Conservation (phyloP, 2,888 invertebrate genomes). For the Prenolepis imparis region DNA sequence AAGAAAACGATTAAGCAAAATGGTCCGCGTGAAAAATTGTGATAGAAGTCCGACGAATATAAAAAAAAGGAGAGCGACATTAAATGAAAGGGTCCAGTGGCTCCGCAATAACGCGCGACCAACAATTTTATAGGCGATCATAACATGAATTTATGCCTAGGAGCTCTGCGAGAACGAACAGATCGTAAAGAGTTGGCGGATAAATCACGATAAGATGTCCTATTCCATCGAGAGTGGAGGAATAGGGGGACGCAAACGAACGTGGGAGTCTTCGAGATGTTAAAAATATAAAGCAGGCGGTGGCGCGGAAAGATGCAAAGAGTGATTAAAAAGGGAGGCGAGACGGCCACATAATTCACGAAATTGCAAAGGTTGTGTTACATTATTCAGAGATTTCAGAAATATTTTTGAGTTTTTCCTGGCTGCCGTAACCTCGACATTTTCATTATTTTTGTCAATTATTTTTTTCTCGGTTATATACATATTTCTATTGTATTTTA, state of each 20-base stretch:
- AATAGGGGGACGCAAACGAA: slow-evolving; percentile 1
- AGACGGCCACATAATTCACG: neutral
- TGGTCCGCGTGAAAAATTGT: neutral
- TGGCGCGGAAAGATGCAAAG: slow-evolving; percentile 39
- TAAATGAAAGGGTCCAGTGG: slow-evolving; percentile 38
- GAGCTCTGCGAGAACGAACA: slow-evolving; percentile 25
- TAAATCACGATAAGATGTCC: slow-evolving; percentile 42
- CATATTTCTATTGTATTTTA: neutral
- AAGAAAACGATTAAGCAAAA: neutral
- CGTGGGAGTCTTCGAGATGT: slow-evolving; percentile 37
- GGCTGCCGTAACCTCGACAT: neutral
- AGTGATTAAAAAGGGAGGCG: slow-evolving; percentile 38
- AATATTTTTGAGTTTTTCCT: neutral
- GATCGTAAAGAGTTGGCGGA: slow-evolving; percentile 54
- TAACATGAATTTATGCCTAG: slow-evolving; percentile 52
- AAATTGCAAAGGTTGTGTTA: slow-evolving; percentile 30
- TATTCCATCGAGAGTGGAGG: neutral
- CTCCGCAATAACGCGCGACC: slow-evolving; percentile 8
- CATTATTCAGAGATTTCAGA: slow-evolving; percentile 29
- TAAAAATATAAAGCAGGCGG: slow-evolving; percentile 43
- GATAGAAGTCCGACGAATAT: neutral
- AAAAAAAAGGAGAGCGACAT: slow-evolving; percentile 2
- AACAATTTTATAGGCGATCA: slow-evolving; percentile 58
- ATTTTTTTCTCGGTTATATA: neutral
- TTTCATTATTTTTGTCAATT: slow-evolving; percentile 18